Evolutionary conservation across 2,888 invertebrate species (phyloP).

Genomic region (Toxonevra muliebris): DNA sequence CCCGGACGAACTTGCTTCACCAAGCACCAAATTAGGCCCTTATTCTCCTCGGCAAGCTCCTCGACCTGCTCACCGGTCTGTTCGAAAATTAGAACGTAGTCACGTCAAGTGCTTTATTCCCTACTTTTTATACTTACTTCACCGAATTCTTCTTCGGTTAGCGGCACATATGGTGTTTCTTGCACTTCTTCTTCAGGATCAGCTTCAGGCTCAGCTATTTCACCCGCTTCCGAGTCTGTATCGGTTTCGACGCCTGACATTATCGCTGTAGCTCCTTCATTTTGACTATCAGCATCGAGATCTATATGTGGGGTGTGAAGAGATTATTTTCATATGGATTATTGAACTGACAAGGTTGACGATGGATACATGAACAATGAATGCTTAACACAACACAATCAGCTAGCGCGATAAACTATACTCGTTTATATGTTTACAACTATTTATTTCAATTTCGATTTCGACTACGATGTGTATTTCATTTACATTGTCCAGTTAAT

Average conservation of each 20-base stretch:
- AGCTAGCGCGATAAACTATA: no score
- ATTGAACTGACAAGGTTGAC: not conserved
- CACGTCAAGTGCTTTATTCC: no score
- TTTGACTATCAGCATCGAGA: slow-evolving; percentile 77
- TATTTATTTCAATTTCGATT: no score
- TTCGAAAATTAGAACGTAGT: slow-evolving; percentile 12
- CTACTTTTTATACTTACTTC: slow-evolving; percentile 61
- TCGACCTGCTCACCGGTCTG: slow-evolving; percentile 87
- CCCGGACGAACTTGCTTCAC: slow-evolving; percentile 95
- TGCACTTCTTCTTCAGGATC: slow-evolving; percentile 60
- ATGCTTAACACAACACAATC: not conserved
- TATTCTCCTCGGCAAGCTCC: slow-evolving; percentile 93
- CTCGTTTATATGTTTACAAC: no score
- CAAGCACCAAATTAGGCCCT: slow-evolving; percentile 92
- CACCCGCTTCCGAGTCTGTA: slow-evolving; percentile 70
- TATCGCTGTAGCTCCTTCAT: slow-evolving; percentile 69
- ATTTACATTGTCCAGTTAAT: no score
- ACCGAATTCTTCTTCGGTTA: slow-evolving; percentile 71
- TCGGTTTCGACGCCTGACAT: slow-evolving; percentile 67
- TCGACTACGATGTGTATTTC: no score
- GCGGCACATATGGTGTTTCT: slow-evolving; percentile 71
- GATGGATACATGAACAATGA: not conserved
- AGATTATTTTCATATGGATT: not conserved
- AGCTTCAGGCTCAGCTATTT: slow-evolving; percentile 43
- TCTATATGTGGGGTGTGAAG: slow-evolving; percentile 64